phyloP scores from a whole-genome alignment of 2,797 vertebrate species.

The Cheirogaleus major region DNA sequence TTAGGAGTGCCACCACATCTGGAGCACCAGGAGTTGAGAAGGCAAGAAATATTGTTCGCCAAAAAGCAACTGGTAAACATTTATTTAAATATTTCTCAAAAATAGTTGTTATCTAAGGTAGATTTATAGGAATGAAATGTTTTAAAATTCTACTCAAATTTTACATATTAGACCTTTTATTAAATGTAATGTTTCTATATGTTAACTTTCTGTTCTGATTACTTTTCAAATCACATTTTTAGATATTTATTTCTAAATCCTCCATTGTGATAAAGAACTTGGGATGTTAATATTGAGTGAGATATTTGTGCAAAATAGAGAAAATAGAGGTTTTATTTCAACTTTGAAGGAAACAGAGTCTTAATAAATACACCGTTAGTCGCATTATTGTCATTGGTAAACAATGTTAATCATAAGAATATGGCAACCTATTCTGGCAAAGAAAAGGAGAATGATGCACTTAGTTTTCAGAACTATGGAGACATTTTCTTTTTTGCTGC shows the following conservation, averaged over 20 bases:
- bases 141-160: conserved; percentile 45
- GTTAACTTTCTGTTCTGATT: background rate
- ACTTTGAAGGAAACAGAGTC: background rate
- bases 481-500: background rate
- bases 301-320: conserved; percentile 4
- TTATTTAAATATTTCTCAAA: background rate
- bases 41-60: conserved; percentile 94
- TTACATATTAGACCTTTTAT: background rate
- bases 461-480: background rate
- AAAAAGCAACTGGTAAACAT: conserved; percentile 94
- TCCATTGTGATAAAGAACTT: background rate
- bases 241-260: conserved; percentile 5
- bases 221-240: conserved; percentile 19
- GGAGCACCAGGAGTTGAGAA: conserved; percentile 97
- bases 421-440: background rate
- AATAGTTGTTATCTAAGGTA: background rate
- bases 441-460: background rate
- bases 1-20: conserved; percentile 97
- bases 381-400: background rate
- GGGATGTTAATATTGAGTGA: conserved; percentile 4
- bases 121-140: background rate
- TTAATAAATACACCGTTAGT: background rate
- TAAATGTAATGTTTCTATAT: background rate
- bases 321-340: background rate
- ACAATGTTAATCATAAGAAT: background rate